Percentiles rank a stretch among this genome's conserved stretches.
These are phyloP conservation scores for Pogonomyrmex californicus DNA, from an alignment of 1,140 invertebrate species.

Conservation along the genomic window DNA sequence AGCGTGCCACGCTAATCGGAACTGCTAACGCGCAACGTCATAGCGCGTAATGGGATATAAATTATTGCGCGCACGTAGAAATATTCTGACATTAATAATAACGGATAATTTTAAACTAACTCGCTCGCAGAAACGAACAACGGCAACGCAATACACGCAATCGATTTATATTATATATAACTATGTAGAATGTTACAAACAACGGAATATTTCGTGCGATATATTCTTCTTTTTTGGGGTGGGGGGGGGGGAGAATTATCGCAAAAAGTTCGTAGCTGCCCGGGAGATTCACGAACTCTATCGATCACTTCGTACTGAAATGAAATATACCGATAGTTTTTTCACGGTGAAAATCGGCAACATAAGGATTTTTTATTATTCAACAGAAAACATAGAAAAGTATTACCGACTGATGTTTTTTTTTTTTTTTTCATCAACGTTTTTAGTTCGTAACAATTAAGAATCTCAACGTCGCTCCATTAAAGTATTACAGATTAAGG, in stretches of 20 bases:
- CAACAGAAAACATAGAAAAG: neutral
- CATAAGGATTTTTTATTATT: neutral
- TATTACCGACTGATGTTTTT: neutral
- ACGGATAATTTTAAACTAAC: slow-evolving; percentile 14
- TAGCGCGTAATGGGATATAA: slow-evolving; percentile 23
- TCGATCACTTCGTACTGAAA: slow-evolving; percentile 26
- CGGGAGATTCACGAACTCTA: slow-evolving; percentile 9
- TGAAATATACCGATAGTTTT: slow-evolving; percentile 29
- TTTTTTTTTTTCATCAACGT: neutral
- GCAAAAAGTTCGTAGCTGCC: slow-evolving; percentile 38
- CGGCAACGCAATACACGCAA: neutral
- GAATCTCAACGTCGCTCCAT: neutral
- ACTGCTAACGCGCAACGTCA: neutral
- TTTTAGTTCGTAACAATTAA: neutral
- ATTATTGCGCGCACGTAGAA: neutral
- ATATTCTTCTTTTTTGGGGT: neutral
- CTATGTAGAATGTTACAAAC: neutral
- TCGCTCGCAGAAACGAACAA: neutral
- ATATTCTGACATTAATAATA: slow-evolving; percentile 24
- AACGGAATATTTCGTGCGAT: neutral
- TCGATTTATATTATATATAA: slow-evolving; percentile 37
- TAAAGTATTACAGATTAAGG: slow-evolving; percentile 20
- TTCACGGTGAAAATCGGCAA: neutral
- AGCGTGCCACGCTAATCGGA: neutral
- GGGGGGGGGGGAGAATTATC: neutral